Conservation (phyloP, 2,113 vertebrate species). For the Plotosus lineatus region DNA sequence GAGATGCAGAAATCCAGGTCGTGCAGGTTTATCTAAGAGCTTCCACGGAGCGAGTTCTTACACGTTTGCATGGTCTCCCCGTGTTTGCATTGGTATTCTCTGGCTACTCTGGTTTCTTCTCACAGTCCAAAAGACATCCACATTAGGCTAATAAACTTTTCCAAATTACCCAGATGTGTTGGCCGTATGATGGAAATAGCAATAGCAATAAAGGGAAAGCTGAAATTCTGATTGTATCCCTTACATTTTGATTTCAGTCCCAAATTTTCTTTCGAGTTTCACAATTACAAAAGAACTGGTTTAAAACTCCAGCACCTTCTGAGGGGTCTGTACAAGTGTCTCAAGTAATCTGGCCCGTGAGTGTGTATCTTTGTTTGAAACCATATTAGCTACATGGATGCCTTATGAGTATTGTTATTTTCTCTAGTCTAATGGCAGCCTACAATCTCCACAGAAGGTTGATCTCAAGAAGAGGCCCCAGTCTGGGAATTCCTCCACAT, state of each 20-base stretch:
- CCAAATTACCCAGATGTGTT: no score
- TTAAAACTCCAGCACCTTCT: neutral
- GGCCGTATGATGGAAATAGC: no score
- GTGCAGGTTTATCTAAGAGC: no score
- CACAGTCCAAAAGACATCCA: no score
- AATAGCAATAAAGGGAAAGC: neutral
- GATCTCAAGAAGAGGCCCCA: conserved; percentile 82
- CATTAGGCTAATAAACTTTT: no score
- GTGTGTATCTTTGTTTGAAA: neutral
- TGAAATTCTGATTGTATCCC: neutral
- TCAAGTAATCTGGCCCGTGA: neutral
- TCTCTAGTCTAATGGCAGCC: neutral
- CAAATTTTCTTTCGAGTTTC: neutral
- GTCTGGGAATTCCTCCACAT: conserved; percentile 90
- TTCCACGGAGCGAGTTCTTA: no score
- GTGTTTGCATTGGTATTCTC: no score
- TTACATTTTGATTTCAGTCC: neutral
- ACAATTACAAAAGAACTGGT: neutral
- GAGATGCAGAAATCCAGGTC: no score
- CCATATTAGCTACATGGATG: neutral
- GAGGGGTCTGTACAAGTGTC: neutral
- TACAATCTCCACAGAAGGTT: conserved; percentile 72
- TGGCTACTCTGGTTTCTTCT: no score
- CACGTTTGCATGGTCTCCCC: no score
- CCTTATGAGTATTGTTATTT: neutral